Conservation (phyloP, 1,140 invertebrate genomes). For the Brachystomella parvula region DNA sequence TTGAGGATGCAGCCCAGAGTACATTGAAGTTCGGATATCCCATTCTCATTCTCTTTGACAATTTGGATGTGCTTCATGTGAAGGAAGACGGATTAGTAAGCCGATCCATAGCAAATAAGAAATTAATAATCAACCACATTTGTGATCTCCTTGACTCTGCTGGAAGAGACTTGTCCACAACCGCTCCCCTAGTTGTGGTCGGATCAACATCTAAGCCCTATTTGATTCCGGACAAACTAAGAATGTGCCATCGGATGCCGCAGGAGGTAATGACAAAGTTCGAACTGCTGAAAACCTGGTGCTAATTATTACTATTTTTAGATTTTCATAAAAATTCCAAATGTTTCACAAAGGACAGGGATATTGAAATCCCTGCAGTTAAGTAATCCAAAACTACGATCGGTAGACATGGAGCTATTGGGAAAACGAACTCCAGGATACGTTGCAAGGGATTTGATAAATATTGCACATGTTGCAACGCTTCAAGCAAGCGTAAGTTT, state of each 20-base stretch:
- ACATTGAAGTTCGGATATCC: background rate
- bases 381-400: background rate
- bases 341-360: background rate
- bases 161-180: background rate
- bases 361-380: slow-evolving; percentile 1
- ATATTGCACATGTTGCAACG: slow-evolving; percentile 57
- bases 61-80: background rate
- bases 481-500: background rate
- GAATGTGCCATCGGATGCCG: background rate
- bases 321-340: background rate
- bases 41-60: background rate
- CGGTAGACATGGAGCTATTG: slow-evolving; percentile 52
- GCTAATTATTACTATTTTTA: background rate
- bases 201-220: background rate
- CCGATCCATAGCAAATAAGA: background rate
- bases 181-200: background rate
- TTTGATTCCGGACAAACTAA: slow-evolving; percentile 3
- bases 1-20: background rate
- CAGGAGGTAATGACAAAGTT: background rate
- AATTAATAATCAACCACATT: background rate
- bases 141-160: background rate
- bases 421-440: slow-evolving; percentile 55
- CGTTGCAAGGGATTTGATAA: slow-evolving; percentile 71
- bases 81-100: background rate
- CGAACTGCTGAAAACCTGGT: too few species aligned